These are phyloP conservation scores for Oxystoma pomonae DNA, from an alignment of 2,888 invertebrate genomes.

Conservation along the genomic window DNA sequence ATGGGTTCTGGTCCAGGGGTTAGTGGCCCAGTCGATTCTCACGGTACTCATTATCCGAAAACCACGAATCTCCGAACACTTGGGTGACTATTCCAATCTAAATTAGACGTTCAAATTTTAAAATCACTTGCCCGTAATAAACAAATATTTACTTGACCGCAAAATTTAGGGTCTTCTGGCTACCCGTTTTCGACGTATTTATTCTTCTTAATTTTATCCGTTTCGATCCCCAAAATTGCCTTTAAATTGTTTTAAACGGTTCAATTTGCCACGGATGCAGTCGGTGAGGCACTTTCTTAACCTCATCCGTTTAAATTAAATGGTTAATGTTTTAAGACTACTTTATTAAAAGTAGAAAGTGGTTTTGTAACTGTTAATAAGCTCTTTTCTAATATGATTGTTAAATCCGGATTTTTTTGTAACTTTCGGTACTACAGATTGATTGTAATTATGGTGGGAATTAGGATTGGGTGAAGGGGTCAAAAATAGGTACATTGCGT, in stretches of 20 bases:
- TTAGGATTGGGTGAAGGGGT: no score
- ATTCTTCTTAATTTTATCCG: not conserved
- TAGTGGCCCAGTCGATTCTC: slow-evolving; percentile 13
- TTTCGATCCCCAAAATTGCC: not conserved
- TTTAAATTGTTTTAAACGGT: not conserved
- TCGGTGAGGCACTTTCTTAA: no score
- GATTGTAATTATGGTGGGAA: no score
- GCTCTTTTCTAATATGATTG: no score
- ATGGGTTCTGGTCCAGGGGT: slow-evolving; percentile 20
- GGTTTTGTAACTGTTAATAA: no score
- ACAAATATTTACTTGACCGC: slow-evolving; percentile 24
- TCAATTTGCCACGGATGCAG: no score
- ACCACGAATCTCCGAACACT: slow-evolving; percentile 20
- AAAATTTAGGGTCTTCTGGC: slow-evolving; percentile 3
- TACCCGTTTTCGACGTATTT: not conserved
- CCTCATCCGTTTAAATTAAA: no score
- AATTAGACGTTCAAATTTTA: slow-evolving; percentile 22
- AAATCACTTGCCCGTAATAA: slow-evolving; percentile 23
- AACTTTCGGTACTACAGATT: no score
- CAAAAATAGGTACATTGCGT: no score
- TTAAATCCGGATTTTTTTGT: no score
- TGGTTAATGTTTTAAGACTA: no score
- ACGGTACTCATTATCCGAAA: slow-evolving; percentile 21
- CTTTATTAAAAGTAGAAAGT: no score
- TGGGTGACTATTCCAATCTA: slow-evolving; percentile 22